Evolutionary conservation across 2,797 vertebrate genomes (phyloP).

Genomic region (Phrynocephalus forsythii): DNA sequence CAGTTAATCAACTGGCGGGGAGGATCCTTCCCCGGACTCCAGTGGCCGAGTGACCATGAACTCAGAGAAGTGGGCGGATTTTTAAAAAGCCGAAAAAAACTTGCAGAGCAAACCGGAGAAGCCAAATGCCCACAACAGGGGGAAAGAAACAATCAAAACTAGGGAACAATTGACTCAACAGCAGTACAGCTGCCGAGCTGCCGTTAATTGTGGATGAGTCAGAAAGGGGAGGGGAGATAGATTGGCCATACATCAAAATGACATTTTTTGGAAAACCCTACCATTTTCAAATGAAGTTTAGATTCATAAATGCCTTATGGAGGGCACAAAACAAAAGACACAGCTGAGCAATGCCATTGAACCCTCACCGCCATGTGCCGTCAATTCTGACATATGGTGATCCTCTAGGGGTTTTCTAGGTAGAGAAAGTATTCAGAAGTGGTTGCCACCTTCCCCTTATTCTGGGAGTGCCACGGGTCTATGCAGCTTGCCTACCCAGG

Average conservation of each 20-base stretch:
- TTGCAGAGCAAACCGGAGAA: background rate
- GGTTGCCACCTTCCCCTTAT: too few species aligned
- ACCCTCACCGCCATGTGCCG: too few species aligned
- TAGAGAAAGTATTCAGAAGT: too few species aligned
- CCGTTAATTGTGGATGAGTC: background rate
- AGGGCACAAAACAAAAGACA: too few species aligned
- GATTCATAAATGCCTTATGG: background rate
- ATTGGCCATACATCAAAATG: background rate
- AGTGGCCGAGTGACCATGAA: background rate
- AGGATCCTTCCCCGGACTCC: background rate
- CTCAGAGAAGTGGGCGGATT: constrained; percentile 10
- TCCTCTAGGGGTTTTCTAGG: too few species aligned
- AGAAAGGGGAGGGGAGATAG: background rate
- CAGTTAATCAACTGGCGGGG: background rate
- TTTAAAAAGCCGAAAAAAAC: background rate
- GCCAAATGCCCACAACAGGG: background rate
- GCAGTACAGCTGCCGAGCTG: too few species aligned
- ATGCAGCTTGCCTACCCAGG: too few species aligned
- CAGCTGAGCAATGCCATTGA: too few species aligned
- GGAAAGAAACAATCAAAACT: too few species aligned
- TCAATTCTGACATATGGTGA: too few species aligned
- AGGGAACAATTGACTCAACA: background rate
- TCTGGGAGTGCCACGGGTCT: too few species aligned
- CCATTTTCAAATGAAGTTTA: background rate
- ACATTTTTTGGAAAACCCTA: background rate